Percentiles rank a stretch among this genome's conserved stretches.
phyloP scores from a whole-genome alignment of 2,888 invertebrate species.

The Sisyra terminalis region DNA sequence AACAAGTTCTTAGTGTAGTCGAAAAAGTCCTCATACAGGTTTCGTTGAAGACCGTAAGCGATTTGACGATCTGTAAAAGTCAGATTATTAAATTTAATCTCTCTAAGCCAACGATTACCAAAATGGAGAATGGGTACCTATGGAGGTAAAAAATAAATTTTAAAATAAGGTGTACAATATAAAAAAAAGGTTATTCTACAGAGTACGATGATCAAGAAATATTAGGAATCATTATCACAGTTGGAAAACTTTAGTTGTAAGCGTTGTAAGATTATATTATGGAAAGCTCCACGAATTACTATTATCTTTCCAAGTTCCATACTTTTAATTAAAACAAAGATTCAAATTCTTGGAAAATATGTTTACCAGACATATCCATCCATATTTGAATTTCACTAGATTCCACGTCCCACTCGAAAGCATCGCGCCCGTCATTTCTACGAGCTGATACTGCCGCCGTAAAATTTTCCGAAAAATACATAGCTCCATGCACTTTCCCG shows the following conservation, averaged over 20 bases:
- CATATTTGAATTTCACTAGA: constrained; percentile 49
- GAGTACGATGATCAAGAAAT: no score
- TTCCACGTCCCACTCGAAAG: constrained; percentile 33
- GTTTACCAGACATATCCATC: constrained; percentile 60
- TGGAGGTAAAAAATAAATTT: no score
- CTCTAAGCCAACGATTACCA: no score
- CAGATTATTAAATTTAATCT: not conserved
- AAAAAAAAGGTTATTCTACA: no score
- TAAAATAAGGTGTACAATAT: no score
- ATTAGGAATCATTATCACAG: no score
- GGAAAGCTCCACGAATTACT: no score
- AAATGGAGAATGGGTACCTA: no score
- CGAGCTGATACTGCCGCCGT: constrained; percentile 41
- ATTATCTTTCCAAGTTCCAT: no score
- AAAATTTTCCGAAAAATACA: constrained; percentile 57
- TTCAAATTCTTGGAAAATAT: not conserved
- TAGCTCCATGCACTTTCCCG: constrained; percentile 41
- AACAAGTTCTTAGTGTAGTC: constrained; percentile 46
- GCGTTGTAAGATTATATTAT: no score
- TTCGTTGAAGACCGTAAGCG: constrained; percentile 51
- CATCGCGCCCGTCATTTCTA: constrained; percentile 38
- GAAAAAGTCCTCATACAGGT: constrained; percentile 49
- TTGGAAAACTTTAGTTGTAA: no score
- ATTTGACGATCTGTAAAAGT: constrained; percentile 68
- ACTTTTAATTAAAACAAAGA: no score